Percentiles rank a stretch among this genome's conserved stretches.
Evolutionary conservation across 1,140 invertebrate species (phyloP).

Genomic region (Anastatus disparis): DNA sequence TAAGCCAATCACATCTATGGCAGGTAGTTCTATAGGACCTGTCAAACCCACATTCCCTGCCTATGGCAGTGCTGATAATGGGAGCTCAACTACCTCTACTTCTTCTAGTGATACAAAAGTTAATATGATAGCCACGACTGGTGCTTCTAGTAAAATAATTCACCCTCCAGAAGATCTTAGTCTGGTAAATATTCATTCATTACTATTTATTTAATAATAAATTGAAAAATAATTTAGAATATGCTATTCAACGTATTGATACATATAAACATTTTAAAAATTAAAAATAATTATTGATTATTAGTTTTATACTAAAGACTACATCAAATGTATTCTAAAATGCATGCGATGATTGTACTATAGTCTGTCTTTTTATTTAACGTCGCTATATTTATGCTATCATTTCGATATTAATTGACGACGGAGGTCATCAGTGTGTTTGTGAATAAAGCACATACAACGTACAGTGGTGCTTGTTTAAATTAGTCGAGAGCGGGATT

Average conservation of each 20-base stretch:
- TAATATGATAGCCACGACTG: constrained; percentile 80
- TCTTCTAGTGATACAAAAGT: constrained; percentile 73
- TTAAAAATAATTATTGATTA: background rate
- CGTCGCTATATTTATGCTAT: too few relatives aligned
- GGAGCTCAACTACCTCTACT: constrained; percentile 58
- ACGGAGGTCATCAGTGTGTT: too few relatives aligned
- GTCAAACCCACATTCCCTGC: constrained; percentile 84
- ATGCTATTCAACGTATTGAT: too few relatives aligned
- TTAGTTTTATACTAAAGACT: constrained; percentile 13
- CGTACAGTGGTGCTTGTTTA: too few relatives aligned
- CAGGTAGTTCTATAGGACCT: constrained; percentile 65
- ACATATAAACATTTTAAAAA: too few relatives aligned
- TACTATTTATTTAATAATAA: background rate
- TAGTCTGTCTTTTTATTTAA: too few relatives aligned
- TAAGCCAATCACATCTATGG: constrained; percentile 70
- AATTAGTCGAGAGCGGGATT: too few relatives aligned
- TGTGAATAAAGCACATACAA: too few relatives aligned
- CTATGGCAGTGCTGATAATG: constrained; percentile 62
- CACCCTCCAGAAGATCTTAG: constrained; percentile 95
- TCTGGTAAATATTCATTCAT: constrained; percentile 68
- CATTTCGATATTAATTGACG: too few relatives aligned
- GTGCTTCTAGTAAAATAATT: constrained; percentile 89
- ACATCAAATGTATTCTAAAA: constrained; percentile 14
- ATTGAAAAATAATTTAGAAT: constrained; percentile 4
- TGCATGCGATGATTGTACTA: too few relatives aligned